These are phyloP conservation scores for Botia almorhae DNA, from an alignment of 2,797 vertebrate genomes.

Conservation along the genomic window DNA sequence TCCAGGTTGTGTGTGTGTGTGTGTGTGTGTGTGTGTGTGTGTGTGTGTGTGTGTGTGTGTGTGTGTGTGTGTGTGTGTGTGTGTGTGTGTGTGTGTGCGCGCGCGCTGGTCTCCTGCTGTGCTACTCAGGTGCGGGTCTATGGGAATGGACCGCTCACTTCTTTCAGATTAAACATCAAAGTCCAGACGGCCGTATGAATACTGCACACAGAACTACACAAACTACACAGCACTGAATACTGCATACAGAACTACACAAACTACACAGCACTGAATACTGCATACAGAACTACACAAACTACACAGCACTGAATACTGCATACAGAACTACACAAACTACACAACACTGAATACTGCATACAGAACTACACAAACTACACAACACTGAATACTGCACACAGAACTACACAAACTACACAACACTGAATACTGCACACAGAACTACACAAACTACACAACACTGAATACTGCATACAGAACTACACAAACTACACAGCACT, in stretches of 20 bases:
- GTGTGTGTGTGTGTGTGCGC: no score
- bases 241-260: no score
- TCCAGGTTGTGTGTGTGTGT: constrained; percentile 36
- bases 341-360: neutral
- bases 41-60: no score
- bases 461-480: neutral
- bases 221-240: no score
- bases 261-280: no score
- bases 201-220: no score
- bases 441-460: neutral
- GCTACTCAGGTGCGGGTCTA: constrained; percentile 4
- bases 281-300: neutral
- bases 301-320: neutral
- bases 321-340: neutral
- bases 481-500: neutral
- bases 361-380: neutral
- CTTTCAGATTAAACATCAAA: constrained; percentile 67
- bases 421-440: neutral
- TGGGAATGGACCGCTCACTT: constrained; percentile 54
- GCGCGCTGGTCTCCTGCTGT: constrained; percentile 50
- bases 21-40: neutral
- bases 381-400: neutral
- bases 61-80: no score
- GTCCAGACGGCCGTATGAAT: constrained; percentile 42
- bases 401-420: neutral